Evolutionary conservation across 2,113 vertebrate species (phyloP).

Genomic region (Heloderma charlesbogerti): DNA sequence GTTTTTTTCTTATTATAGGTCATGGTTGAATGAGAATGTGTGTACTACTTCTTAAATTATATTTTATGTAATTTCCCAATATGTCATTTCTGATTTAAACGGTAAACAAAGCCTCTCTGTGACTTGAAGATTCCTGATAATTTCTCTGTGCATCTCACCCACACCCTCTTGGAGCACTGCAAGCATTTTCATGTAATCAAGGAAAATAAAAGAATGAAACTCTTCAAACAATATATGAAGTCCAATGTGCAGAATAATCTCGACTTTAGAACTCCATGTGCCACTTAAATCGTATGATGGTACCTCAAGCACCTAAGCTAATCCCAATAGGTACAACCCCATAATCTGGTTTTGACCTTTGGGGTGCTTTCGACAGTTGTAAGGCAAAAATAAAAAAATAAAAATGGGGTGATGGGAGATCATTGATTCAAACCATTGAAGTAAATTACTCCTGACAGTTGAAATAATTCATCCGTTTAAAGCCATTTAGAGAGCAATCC

Average conservation of each 20-base stretch:
- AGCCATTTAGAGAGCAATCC: too few species aligned
- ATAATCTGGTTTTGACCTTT: conserved; percentile 16
- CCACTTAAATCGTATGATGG: conserved; percentile 2
- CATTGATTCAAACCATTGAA: conserved; percentile 9
- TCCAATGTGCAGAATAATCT: neutral
- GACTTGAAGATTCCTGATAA: conserved; percentile 13
- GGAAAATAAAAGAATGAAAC: neutral
- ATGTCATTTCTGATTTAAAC: conserved; percentile 29
- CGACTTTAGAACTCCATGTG: conserved; percentile 1
- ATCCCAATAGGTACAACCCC: neutral
- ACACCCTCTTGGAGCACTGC: neutral
- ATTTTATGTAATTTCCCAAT: conserved; percentile 26
- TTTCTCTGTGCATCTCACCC: conserved; percentile 2
- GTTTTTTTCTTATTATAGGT: neutral
- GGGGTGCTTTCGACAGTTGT: neutral
- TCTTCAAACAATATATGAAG: conserved; percentile 7
- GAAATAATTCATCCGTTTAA: conserved; percentile 15
- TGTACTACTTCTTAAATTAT: neutral
- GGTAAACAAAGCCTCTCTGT: conserved; percentile 13
- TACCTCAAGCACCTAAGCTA: neutral
- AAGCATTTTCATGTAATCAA: conserved; percentile 21
- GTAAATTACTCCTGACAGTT: neutral
- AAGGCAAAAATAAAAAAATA: too few species aligned
- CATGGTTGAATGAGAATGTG: neutral
- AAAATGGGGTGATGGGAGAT: neutral